A percentile compares a stretch with the other conserved stretches of the same genome.
Evolutionary conservation across 1,140 invertebrate genomes (phyloP).

Genomic region (Cylas formicarius): DNA sequence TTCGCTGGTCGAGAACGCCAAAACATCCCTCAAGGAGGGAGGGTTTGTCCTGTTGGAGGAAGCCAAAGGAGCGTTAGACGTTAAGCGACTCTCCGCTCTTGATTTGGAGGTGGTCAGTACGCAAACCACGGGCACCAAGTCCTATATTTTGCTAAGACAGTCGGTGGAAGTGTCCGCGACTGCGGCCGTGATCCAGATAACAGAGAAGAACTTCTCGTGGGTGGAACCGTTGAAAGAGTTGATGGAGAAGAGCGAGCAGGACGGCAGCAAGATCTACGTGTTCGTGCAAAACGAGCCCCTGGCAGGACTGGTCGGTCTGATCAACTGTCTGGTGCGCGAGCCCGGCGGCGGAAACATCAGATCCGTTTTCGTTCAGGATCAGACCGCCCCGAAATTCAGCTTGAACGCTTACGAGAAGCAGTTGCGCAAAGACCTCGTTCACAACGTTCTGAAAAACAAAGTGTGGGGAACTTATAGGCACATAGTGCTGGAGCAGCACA

Average conservation of each 20-base stretch:
- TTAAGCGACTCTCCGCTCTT: conserved; percentile 35
- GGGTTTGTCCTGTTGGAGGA: conserved; percentile 78
- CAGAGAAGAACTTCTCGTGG: conserved; percentile 70
- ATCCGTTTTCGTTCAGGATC: conserved; percentile 61
- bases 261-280: conserved; percentile 58
- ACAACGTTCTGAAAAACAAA: conserved; percentile 73
- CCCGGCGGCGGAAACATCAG: conserved; percentile 68
- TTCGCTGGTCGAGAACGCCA: conserved; percentile 50
- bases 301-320: conserved; percentile 77
- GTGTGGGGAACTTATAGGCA: conserved; percentile 83
- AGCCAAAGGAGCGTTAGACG: conserved; percentile 48
- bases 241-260: conserved; percentile 51
- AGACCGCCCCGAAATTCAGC: conserved; percentile 54
- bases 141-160: conserved; percentile 54
- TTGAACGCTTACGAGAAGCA: conserved; percentile 55
- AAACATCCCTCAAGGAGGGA: conserved; percentile 55
- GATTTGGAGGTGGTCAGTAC: conserved; percentile 50
- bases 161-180: conserved; percentile 37
- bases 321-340: conserved; percentile 83
- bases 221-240: conserved; percentile 70
- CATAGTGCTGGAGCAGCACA: conserved; percentile 54
- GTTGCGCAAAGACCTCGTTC: conserved; percentile 67
- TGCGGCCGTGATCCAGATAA: conserved; percentile 51
- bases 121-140: conserved; percentile 50
- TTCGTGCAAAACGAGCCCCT: conserved; percentile 59